These are phyloP conservation scores for Chitala chitala DNA, from an alignment of 2,113 vertebrate genomes.

Conservation along the genomic window DNA sequence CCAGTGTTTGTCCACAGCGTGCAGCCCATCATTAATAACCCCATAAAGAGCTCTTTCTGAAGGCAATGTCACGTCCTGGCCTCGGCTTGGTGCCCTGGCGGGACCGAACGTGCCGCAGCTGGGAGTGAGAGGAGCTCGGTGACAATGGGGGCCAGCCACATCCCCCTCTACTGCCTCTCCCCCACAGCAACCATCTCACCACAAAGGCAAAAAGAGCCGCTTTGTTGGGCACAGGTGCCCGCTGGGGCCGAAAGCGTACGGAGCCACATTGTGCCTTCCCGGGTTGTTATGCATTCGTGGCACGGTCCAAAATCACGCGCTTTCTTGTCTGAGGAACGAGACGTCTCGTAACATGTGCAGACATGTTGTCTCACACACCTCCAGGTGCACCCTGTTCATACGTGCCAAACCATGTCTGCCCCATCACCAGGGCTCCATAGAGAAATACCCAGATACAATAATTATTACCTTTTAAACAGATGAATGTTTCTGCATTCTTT, in stretches of 20 bases:
- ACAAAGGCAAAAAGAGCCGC: conserved; percentile 41
- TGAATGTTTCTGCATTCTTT: no score
- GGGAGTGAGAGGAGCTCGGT: background rate
- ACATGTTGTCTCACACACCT: background rate
- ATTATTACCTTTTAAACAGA: no score
- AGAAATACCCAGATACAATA: no score
- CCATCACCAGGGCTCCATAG: no score
- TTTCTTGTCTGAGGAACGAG: conserved; percentile 31
- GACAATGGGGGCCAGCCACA: background rate
- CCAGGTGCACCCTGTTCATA: background rate
- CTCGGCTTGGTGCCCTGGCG: background rate
- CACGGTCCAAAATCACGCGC: conserved; percentile 39
- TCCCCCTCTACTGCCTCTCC: background rate
- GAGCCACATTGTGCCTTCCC: conserved; percentile 47
- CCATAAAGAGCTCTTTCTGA: conserved; percentile 18
- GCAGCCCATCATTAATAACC: conserved; percentile 16
- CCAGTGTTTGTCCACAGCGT: background rate
- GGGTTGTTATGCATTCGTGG: conserved; percentile 48
- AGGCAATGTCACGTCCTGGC: background rate
- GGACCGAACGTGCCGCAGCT: conserved; percentile 3
- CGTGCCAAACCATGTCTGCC: background rate
- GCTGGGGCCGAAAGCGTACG: conserved; percentile 34
- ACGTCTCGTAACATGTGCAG: background rate
- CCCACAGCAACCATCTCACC: background rate
- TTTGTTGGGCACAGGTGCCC: conserved; percentile 51